phyloP scores from a whole-genome alignment of 2,888 invertebrate species.

The Gymnosoma rotundatum region DNA sequence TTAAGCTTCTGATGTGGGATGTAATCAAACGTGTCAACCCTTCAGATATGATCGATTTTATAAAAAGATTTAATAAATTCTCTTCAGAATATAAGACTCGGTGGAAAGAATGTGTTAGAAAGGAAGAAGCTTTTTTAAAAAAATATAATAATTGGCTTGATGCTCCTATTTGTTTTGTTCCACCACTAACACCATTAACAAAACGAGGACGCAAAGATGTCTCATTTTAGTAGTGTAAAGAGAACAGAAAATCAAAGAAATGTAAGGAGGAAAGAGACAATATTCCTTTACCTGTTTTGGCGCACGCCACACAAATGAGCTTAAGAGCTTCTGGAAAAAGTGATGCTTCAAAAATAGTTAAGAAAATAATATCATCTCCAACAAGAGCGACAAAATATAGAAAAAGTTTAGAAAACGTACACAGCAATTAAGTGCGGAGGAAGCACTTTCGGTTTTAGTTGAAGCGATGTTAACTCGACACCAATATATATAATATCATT shows the following conservation, averaged over 20 bases:
- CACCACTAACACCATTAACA: constrained; percentile 33
- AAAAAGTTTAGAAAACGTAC: constrained; percentile 20
- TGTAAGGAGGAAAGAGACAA: constrained; percentile 16
- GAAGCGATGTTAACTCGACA: constrained; percentile 71
- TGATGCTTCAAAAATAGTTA: constrained; percentile 47
- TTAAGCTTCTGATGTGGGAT: constrained; percentile 19
- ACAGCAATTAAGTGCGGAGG: constrained; percentile 70
- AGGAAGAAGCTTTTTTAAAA: constrained; percentile 16
- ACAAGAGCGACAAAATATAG: constrained; percentile 44
- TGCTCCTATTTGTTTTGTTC: constrained; percentile 24
- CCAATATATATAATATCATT: constrained; percentile 73
- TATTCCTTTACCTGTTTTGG: constrained; percentile 18
- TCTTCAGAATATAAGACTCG: constrained; percentile 34
- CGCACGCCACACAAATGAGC: constrained; percentile 46
- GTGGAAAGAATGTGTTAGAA: constrained; percentile 15
- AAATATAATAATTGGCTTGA: constrained; percentile 29
- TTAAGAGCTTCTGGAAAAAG: constrained; percentile 58
- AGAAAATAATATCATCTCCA: constrained; percentile 43
- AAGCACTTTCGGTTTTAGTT: constrained; percentile 73
- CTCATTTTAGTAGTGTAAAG: constrained; percentile 33
- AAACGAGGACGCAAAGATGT: constrained; percentile 35
- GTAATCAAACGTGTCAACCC: constrained; percentile 1
- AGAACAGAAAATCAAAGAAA: constrained; percentile 27
- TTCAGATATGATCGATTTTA: constrained; percentile 34
- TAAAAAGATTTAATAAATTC: constrained; percentile 32